Evolutionary conservation across 1,140 invertebrate genomes (phyloP).

Genomic region (Zaprionus inermis): DNA sequence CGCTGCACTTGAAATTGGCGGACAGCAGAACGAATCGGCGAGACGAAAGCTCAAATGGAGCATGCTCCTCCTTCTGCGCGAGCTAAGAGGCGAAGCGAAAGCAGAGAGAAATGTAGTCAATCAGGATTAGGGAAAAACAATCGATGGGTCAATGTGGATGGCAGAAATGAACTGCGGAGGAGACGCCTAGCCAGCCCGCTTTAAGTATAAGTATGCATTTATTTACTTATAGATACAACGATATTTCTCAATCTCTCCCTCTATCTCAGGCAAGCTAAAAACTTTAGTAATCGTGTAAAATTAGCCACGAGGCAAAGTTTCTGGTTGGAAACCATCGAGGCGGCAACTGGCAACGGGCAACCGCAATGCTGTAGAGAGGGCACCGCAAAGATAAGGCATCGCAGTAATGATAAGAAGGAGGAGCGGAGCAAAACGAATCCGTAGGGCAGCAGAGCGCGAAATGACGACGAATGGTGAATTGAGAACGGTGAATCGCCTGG

Average conservation of each 20-base stretch:
- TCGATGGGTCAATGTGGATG: neutral
- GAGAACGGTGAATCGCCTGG: conserved; percentile 13
- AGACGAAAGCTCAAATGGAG: conserved; percentile 20
- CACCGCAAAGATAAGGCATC: conserved; percentile 16
- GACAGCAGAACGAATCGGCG: conserved; percentile 11
- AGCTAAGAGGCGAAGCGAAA: conserved; percentile 8
- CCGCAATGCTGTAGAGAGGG: neutral
- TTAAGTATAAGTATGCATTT: neutral
- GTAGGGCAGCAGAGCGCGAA: conserved; percentile 51
- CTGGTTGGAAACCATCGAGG: conserved; percentile 25
- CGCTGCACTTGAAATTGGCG: conserved; percentile 28
- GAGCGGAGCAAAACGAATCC: neutral
- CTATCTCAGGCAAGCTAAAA: neutral
- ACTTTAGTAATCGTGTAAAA: conserved; percentile 19
- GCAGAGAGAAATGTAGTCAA: conserved; percentile 31
- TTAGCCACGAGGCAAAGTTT: conserved; percentile 25
- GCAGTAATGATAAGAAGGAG: neutral
- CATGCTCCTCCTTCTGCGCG: neutral
- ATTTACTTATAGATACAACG: neutral
- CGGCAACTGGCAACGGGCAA: conserved; percentile 33
- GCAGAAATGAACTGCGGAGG: neutral
- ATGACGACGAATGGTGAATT: conserved; percentile 34
- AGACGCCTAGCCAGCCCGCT: neutral
- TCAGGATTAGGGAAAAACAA: conserved; percentile 20
- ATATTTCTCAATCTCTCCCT: neutral